These are phyloP conservation scores for Misgurnus anguillicaudatus DNA, from an alignment of 2,113 vertebrate species.

Conservation along the genomic window DNA sequence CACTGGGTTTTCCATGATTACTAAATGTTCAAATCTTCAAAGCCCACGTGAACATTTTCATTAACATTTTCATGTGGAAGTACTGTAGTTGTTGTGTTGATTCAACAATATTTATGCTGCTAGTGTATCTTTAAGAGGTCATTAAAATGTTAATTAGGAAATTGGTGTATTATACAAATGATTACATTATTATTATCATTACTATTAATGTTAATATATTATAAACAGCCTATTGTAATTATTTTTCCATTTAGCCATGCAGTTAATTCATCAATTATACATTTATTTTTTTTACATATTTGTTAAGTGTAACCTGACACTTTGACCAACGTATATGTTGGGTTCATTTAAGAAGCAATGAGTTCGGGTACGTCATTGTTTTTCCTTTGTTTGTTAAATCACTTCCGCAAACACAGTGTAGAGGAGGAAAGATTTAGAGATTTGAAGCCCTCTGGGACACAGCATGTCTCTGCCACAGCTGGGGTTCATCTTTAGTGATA, in stretches of 20 bases:
- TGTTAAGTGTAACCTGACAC: too few relatives aligned
- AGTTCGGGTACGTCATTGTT: not conserved
- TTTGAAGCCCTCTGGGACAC: conserved; percentile 30
- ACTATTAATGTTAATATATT: too few relatives aligned
- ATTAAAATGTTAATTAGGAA: too few relatives aligned
- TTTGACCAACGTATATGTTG: not conserved
- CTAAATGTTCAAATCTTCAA: not conserved
- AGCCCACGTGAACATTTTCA: conserved; percentile 5
- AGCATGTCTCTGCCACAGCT: conserved; percentile 43
- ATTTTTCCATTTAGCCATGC: too few relatives aligned
- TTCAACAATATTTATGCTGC: too few relatives aligned
- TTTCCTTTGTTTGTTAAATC: conserved; percentile 10
- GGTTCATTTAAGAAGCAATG: conserved; percentile 3
- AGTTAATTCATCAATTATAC: too few relatives aligned
- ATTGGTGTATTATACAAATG: too few relatives aligned
- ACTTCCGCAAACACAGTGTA: not conserved
- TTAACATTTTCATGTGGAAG: too few relatives aligned
- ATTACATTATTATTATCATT: too few relatives aligned
- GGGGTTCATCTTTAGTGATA: conserved; percentile 43
- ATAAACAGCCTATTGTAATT: too few relatives aligned
- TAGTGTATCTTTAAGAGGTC: too few relatives aligned
- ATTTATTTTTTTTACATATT: not conserved
- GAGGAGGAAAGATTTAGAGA: conserved; percentile 12
- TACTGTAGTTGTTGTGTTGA: too few relatives aligned
- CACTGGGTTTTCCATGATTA: conserved; percentile 2